Conservation (phyloP, 1,140 invertebrate species). For the Euwallacea fornicatus region DNA sequence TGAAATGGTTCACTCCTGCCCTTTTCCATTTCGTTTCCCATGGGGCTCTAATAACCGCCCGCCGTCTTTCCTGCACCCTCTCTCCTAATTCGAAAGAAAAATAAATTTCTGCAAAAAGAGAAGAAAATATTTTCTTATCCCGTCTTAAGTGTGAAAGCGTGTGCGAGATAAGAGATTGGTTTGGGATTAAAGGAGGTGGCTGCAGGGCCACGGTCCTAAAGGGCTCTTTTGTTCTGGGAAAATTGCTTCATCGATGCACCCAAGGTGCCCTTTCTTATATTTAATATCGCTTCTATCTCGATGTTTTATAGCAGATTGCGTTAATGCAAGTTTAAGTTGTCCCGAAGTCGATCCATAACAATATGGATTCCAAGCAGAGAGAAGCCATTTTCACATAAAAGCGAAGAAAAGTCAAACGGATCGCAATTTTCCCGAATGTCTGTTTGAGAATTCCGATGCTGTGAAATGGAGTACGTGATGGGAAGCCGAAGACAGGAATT, state of each 20-base stretch:
- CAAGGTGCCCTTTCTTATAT: not conserved
- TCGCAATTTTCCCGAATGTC: slow-evolving; percentile 35
- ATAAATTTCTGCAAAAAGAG: slow-evolving; percentile 42
- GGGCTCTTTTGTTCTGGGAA: slow-evolving; percentile 39
- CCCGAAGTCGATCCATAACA: slow-evolving; percentile 12
- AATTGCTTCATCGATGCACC: slow-evolving; percentile 42
- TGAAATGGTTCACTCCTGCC: no score
- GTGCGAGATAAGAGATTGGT: slow-evolving; percentile 54
- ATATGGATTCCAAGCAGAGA: slow-evolving; percentile 34
- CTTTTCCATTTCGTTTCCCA: no score
- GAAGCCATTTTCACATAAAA: slow-evolving; percentile 31
- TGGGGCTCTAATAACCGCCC: not conserved
- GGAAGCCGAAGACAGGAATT: slow-evolving; percentile 37
- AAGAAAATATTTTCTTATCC: slow-evolving; percentile 48
- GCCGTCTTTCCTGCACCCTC: not conserved
- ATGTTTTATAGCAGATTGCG: no score
- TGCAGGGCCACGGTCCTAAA: slow-evolving; percentile 37
- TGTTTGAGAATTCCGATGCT: slow-evolving; percentile 36
- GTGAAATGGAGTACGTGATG: slow-evolving; percentile 35
- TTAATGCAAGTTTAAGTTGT: slow-evolving; percentile 1
- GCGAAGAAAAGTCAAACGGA: slow-evolving; percentile 33
- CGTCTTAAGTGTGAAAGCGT: slow-evolving; percentile 52
- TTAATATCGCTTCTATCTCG: not conserved
- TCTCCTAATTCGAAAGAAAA: slow-evolving; percentile 38
- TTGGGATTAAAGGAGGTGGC: slow-evolving; percentile 52